Evolutionary conservation across 2,888 invertebrate genomes (phyloP).

Genomic region (Stenodera caucasica): DNA sequence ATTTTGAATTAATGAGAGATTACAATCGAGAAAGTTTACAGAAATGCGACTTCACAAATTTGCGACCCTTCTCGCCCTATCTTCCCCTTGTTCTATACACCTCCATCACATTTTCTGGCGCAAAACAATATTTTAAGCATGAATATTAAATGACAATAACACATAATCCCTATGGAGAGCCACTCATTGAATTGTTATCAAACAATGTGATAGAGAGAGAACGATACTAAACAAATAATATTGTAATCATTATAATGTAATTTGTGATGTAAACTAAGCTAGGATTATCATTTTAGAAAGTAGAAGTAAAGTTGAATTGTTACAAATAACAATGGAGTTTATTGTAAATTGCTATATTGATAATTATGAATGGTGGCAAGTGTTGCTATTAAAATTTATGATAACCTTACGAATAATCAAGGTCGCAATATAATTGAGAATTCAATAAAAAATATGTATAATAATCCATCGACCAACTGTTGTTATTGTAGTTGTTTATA

Average conservation of each 20-base stretch:
- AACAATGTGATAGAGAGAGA: background rate
- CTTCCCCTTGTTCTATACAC: background rate
- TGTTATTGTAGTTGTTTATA: background rate
- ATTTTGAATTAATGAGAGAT: too few species aligned
- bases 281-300: background rate
- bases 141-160: background rate
- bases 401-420: constrained; percentile 13
- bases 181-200: background rate
- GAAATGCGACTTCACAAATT: too few species aligned
- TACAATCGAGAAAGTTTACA: too few species aligned
- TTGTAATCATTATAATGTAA: constrained; percentile 1
- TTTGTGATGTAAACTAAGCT: background rate
- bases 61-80: too few species aligned
- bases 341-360: background rate
- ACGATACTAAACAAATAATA: background rate
- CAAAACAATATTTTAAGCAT: background rate
- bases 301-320: background rate
- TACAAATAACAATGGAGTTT: background rate
- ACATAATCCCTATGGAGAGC: background rate
- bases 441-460: background rate
- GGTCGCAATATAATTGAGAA: background rate
- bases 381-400: background rate
- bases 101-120: background rate
- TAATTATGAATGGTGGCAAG: background rate
- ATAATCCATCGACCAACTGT: background rate